Evolutionary conservation across 2,888 invertebrate genomes (phyloP), one percentile per base, ranked within the genome.

Genomic region (Limnephilus lunatus): DNA sequence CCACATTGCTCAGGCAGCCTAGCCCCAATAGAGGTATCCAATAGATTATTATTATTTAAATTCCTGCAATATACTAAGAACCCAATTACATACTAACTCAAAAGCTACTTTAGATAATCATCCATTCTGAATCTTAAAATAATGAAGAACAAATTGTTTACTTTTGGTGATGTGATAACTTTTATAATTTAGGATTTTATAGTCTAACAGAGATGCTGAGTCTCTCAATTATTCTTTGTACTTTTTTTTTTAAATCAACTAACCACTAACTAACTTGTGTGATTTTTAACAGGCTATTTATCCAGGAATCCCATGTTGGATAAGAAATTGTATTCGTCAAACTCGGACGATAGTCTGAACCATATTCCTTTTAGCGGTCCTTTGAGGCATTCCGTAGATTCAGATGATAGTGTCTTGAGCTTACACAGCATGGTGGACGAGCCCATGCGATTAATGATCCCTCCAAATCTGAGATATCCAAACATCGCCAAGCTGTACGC

Each of bases 1-100:
- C 99, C 30, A 98, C 99, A 30, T 96, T 99, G 92, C 96, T 99
- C 89, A 98, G 98, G 94, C 99, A 99, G 95, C 99, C 99, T 19
- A 98, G 98, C 94, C 98, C 98, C 91, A 92, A 88, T 32, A 93
- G 93, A 93, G 93, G 93, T 93, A 92, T n/a, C 25, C 25, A 30
- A 39, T 48, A 11, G 30, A 44, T 25, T 85, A 86, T 44, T 85
- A 86, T 44, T 35, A 35, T 7, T 32, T 83, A 25, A 68, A 68
- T 68, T 68, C 9, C 25, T n/a, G n/a, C n/a, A 48, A 15, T 15
- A 48, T 48, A 48, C 48, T 48, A 48, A 48, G 14, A 48, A 15
- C 14, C 48, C 48, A 48, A 48, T 68, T 7, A 68, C 68, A 68
- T 68, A 68, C 68, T 68, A 15, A 14, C 48, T 48, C 48, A 48